These are phyloP conservation scores for Rhopalosiphum maidis DNA, from an alignment of 1,140 invertebrate genomes.

Conservation along the genomic window DNA sequence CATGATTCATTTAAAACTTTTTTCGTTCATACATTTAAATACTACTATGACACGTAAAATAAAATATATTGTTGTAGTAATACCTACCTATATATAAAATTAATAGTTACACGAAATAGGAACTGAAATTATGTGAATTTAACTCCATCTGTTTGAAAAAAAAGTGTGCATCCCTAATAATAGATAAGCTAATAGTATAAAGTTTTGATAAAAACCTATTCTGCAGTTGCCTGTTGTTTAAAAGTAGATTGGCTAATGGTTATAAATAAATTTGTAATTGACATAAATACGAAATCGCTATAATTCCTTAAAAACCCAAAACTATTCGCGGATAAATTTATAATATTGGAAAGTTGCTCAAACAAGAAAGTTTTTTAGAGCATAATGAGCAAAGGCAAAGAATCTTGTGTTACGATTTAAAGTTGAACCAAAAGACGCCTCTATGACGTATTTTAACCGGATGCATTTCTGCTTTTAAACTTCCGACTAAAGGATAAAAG, in stretches of 20 bases:
- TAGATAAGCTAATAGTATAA: background rate
- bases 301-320: background rate
- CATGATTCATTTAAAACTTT: too few species aligned
- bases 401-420: background rate
- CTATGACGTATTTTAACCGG: conserved; percentile 15
- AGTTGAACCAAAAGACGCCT: background rate
- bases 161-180: background rate
- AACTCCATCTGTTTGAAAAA: background rate
- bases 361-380: background rate
- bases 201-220: background rate
- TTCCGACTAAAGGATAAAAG: conserved; percentile 26
- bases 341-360: background rate
- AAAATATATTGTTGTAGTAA: too few species aligned
- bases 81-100: too few species aligned
- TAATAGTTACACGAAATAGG: background rate
- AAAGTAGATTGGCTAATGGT: background rate
- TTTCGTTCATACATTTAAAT: too few species aligned
- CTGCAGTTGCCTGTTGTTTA: background rate
- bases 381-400: background rate
- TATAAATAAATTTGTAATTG: background rate
- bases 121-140: background rate
- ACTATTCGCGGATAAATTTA: background rate
- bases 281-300: background rate
- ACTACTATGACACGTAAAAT: too few species aligned
- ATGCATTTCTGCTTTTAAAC: conserved; percentile 34